Percentiles rank a stretch among this genome's conserved stretches.
Evolutionary conservation across 2,888 invertebrate species (phyloP).

Genomic region (Electrophaes corylata): DNA sequence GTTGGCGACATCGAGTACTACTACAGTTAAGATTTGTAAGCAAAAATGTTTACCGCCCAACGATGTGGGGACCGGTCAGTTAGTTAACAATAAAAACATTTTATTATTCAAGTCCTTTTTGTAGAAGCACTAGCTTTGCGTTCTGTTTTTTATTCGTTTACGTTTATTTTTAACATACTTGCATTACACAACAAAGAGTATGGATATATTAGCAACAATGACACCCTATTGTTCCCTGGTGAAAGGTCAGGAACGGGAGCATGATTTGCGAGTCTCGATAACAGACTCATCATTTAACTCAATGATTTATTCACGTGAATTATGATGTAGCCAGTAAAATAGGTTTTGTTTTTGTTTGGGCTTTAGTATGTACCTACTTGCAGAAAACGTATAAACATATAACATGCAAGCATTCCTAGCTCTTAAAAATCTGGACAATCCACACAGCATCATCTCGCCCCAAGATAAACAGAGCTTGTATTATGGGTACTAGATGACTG

Average conservation of each 20-base stretch:
- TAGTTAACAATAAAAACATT: no score
- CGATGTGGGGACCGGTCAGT: no score
- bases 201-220: neutral
- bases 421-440: no score
- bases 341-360: conserved; percentile 11
- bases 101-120: neutral
- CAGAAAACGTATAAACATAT: no score
- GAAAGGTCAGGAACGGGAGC: conserved; percentile 26
- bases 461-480: no score
- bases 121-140: neutral
- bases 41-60: no score
- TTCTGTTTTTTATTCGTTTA: no score
- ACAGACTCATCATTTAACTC: conserved; percentile 47
- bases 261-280: conserved; percentile 55
- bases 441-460: no score
- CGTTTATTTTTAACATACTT: neutral
- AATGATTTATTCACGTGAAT: conserved; percentile 47
- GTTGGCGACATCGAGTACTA: no score
- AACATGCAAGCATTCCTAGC: no score
- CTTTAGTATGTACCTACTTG: neutral
- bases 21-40: no score
- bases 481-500: no score
- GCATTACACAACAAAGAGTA: neutral
- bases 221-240: conserved; percentile 37
- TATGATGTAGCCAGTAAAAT: conserved; percentile 20